Conservation (phyloP, 2,797 vertebrate genomes). For the Fistularia commersonii region DNA sequence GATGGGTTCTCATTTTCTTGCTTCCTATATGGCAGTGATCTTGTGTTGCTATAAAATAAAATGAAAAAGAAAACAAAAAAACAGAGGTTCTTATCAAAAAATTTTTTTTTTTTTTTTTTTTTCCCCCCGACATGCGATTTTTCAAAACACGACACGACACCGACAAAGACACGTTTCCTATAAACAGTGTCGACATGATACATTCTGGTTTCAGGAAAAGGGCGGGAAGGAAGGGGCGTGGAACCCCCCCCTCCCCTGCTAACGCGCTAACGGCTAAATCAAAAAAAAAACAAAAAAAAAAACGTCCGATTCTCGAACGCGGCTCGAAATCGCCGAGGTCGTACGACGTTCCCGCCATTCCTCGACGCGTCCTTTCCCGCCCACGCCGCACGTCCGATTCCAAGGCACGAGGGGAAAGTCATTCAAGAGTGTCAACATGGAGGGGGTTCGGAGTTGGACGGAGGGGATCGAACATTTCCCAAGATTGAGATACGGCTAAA, state of each 20-base stretch:
- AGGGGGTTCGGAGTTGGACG: conserved; percentile 50
- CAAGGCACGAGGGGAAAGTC: conserved; percentile 75
- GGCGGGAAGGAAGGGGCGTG: conserved; percentile 53
- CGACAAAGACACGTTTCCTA: conserved; percentile 79
- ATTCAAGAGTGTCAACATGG: conserved; percentile 66
- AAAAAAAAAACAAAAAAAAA: too few relatives aligned
- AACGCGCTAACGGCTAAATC: too few relatives aligned
- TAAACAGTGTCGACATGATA: conserved; percentile 85
- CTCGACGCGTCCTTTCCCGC: conserved; percentile 63
- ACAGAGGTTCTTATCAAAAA: conserved; percentile 81
- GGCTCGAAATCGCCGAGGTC: conserved; percentile 47
- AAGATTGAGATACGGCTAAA: conserved; percentile 19
- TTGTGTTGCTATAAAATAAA: conserved; percentile 39
- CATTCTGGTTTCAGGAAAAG: conserved; percentile 60
- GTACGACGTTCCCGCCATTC: conserved; percentile 54
- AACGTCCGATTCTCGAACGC: too few relatives aligned
- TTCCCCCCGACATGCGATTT: conserved; percentile 79
- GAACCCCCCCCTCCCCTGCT: too few relatives aligned
- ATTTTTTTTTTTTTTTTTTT: conserved; percentile 20
- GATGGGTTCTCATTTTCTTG: conserved; percentile 15
- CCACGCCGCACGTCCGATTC: conserved; percentile 62
- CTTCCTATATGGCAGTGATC: conserved; percentile 58
- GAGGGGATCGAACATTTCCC: conserved; percentile 24
- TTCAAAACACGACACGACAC: conserved; percentile 68
- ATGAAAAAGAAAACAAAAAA: conserved; percentile 69